Evolutionary conservation across 2,797 vertebrate genomes (phyloP), one percentile per base, ranked within the genome.

Genomic region (Acomys russatus): DNA sequence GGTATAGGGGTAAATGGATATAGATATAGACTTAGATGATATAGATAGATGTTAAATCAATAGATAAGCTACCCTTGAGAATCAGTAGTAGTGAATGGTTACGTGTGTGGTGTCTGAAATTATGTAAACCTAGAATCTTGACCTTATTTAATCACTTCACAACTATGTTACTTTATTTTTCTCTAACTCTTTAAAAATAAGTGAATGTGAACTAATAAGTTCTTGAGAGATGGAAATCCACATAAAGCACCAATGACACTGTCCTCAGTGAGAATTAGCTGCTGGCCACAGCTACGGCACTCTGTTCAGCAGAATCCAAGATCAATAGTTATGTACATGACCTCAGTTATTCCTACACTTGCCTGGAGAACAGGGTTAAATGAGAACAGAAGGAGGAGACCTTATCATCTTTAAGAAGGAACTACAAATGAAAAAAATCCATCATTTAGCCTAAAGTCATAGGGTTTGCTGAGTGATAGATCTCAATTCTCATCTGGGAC

Each of bases 341-440:
- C 96, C 85, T 96, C 92, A 94, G 95, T 97, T 95, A 91, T 91
- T 92, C 95, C 91, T 92, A 91, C 15, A 80, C 88, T 25, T 88
- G 56, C 82, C 92, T 80, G 89, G 83, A 93, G 91, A 93, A 51
- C 77, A 88, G 91, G 68, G 94, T 83, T 95, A 96, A 92, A 95
- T 74, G 84, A 95, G 73, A 95, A 94, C 18, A 28, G 79, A 92
- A 66, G 49, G 90, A 68, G 70, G 88, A 71, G 11, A 94, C 12
- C 88, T 96, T 76, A 90, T 96, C 92, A 96, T 89, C 76, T 76
- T 77, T 61, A 88, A 91, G 5, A 76, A 94, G 90, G 83, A 97
- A 95, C 88, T 94, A 96, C 85, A 91, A 96, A 82, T 73, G 64
- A 92, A 76, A 95, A 95, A 35, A 12, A 89, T 74, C 68, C 33